Percentiles rank a stretch among this genome's conserved stretches.
Evolutionary conservation across 2,797 vertebrate species (phyloP).

Genomic region (Bradypodion ventrale): DNA sequence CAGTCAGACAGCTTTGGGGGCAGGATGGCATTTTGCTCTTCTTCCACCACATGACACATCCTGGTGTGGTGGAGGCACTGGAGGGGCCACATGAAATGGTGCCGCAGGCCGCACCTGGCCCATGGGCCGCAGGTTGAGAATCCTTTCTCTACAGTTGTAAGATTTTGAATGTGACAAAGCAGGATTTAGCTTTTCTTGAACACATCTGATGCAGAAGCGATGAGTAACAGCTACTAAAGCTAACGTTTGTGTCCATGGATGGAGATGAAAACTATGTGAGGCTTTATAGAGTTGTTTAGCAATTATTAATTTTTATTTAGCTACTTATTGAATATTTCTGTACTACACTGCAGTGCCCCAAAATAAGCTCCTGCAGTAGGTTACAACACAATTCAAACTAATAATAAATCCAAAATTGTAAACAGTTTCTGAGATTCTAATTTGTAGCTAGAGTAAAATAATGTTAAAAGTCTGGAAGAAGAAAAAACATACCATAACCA

Average conservation of each 20-base stretch:
- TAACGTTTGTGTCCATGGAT: neutral
- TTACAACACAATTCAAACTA: neutral
- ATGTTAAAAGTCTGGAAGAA: neutral
- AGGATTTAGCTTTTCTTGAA: slow-evolving; percentile 27
- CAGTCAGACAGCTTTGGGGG: no score
- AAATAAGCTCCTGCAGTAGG: neutral
- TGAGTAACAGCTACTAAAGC: slow-evolving; percentile 1
- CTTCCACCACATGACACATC: no score
- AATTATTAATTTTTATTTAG: neutral
- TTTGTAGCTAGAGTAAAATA: neutral
- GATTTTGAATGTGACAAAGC: neutral
- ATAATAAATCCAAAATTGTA: neutral
- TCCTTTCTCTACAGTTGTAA: slow-evolving; percentile 27
- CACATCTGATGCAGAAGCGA: neutral
- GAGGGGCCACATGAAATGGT: no score
- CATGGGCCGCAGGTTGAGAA: no score
- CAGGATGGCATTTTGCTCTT: no score
- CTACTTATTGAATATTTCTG: neutral
- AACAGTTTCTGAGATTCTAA: no score
- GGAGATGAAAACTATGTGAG: neutral
- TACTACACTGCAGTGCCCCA: neutral
- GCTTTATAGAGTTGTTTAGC: neutral
- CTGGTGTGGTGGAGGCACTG: no score
- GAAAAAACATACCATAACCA: no score
- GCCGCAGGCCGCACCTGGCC: no score